These are phyloP conservation scores for Callorhinus ursinus DNA, from an alignment of 2,113 vertebrate species.

Conservation along the genomic window DNA sequence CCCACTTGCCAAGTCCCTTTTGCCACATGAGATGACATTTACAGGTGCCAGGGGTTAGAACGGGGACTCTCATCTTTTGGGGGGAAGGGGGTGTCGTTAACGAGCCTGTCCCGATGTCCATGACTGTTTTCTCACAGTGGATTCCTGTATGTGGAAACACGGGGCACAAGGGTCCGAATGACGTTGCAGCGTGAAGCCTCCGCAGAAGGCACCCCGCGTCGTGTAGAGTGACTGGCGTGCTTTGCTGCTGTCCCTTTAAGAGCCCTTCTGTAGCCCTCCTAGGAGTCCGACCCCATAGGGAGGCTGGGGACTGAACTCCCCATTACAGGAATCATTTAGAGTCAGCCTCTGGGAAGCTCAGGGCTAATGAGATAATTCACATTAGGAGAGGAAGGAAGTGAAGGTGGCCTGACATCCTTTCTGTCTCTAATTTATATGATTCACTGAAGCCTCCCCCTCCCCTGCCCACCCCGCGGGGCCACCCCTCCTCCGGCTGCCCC, in stretches of 20 bases:
- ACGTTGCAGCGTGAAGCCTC: fast-evolving
- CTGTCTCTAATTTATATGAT: constrained; percentile 79
- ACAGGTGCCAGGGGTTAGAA: neutral
- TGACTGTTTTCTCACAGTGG: neutral
- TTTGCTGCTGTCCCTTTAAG: constrained; percentile 73
- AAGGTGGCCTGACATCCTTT: constrained; percentile 76
- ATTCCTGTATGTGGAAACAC: neutral
- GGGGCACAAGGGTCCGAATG: neutral
- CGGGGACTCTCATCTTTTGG: neutral
- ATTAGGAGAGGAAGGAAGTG: constrained; percentile 76
- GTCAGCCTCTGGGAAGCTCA: constrained; percentile 65
- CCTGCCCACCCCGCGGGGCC: neutral
- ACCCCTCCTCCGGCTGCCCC: neutral
- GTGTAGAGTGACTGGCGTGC: neutral
- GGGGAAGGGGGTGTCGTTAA: neutral
- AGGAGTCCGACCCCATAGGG: neutral
- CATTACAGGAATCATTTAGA: constrained; percentile 73
- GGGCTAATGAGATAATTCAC: constrained; percentile 81
- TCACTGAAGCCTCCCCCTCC: constrained; percentile 60
- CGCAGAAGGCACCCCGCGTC: neutral
- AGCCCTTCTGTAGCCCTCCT: neutral
- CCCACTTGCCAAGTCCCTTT: neutral
- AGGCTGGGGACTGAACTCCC: constrained; percentile 45
- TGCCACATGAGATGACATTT: neutral
- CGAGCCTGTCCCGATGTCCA: neutral